phyloP scores from a whole-genome alignment of 2,888 invertebrate species.

The Nemotelus nigrinus region DNA sequence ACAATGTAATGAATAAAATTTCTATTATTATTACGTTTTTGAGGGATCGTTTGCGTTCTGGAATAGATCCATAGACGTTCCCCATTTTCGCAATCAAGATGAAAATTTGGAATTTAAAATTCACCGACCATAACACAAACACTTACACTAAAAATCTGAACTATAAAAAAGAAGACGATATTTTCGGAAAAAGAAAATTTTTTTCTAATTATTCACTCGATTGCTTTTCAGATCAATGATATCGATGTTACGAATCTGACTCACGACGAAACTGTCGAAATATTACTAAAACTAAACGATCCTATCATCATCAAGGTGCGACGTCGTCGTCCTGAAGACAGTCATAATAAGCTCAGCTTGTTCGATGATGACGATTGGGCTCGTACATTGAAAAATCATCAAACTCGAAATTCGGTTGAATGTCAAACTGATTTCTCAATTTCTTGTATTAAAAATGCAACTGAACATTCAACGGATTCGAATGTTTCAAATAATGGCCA shows the following conservation, averaged over 20 bases:
- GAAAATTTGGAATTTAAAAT: too few species aligned
- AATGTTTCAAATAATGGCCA: background rate
- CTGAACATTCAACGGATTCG: conserved; percentile 50
- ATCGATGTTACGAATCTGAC: conserved; percentile 71
- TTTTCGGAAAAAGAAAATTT: too few species aligned
- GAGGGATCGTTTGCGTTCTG: too few species aligned
- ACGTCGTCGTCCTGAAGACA: conserved; percentile 58
- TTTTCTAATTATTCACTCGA: too few species aligned
- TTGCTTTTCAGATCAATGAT: conserved; percentile 70
- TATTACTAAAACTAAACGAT: conserved; percentile 70
- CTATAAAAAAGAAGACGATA: too few species aligned
- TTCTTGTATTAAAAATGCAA: background rate
- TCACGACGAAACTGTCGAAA: conserved; percentile 70
- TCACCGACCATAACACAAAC: too few species aligned
- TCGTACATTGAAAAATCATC: background rate
- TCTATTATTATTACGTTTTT: too few species aligned
- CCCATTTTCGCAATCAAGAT: too few species aligned
- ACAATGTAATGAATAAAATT: too few species aligned
- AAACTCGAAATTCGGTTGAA: background rate
- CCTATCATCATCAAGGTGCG: conserved; percentile 71
- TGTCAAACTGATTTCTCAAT: conserved; percentile 20
- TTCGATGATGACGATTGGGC: conserved; percentile 23
- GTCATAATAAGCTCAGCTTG: conserved; percentile 15
- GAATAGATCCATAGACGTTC: too few species aligned
- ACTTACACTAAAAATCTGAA: too few species aligned